Evolutionary conservation across 2,797 vertebrate genomes (phyloP), one percentile per base, ranked within the genome.

Genomic region (Numenius phaeopus): DNA sequence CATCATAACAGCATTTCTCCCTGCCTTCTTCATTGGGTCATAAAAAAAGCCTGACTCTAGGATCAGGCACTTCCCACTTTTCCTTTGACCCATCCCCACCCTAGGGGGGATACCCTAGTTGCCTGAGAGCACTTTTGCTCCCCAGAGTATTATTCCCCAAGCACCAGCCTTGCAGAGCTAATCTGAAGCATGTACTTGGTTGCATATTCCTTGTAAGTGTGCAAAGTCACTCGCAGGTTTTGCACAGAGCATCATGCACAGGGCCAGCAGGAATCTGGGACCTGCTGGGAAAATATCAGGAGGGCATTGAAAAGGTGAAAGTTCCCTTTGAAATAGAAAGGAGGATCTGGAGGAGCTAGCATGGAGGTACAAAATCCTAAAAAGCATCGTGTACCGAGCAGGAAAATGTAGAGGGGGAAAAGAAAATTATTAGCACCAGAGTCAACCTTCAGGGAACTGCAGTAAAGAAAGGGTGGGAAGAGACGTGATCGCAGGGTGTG

Each of bases 331-430:
- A 65, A 90, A 64, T 14, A 67, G 18, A 70, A 84, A 46, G 55
- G 46, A 72, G 22, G 8, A 19, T 79, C 20, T 87, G 77, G 39
- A 78, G 40, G 70, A 84, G 12, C 79, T 83, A 87, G 15, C n/a
- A 34, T 39, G 66, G 49, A 94, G 12, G 16, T 40, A n/a, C 10
- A 62, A 71, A 11, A 34, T 73, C 32, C 30, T 83, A 44, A 84
- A 83, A 34, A 22, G 13, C 13, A 9, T 70, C 40, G 21, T 1
- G 0, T 57, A 42, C 23, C 1, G 2, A 75, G 23, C 4, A n/a
- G 18, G 14, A 83, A 82, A 87, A 50, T 9, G 4, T 46, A 39
- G 17, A 49, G 27, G 5, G 24, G 10, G 47, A 24, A 47, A 62
- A 32, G n/a, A 50, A 83, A 73, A 75, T 22, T 6, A 44, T 57